Conservation (phyloP, 2,797 vertebrate genomes). For the Menidia menidia region DNA sequence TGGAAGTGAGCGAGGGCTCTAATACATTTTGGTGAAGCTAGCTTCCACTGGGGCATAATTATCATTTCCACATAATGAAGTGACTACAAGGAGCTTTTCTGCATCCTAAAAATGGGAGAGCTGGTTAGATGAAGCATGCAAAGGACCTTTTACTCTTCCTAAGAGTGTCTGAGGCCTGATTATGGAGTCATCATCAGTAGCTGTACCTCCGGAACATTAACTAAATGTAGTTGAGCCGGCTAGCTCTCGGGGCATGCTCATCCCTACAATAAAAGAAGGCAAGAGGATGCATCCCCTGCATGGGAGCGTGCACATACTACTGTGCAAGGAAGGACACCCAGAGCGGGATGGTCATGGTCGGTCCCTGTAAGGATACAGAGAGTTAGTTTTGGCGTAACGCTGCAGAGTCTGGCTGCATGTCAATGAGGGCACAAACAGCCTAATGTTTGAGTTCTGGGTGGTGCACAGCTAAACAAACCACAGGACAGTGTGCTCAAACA, state of each 20-base stretch:
- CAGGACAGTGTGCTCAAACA: constrained; percentile 66
- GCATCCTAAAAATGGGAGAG: constrained; percentile 61
- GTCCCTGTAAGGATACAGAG: constrained; percentile 53
- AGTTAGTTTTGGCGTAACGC: constrained; percentile 67
- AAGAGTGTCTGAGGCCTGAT: constrained; percentile 33
- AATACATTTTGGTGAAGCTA: constrained; percentile 60
- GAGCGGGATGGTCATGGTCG: constrained; percentile 31
- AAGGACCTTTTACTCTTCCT: constrained; percentile 49
- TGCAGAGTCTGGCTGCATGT: constrained; percentile 51
- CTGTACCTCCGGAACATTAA: constrained; percentile 15
- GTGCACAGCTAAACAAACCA: constrained; percentile 66
- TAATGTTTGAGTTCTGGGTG: constrained; percentile 71
- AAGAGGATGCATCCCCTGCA: constrained; percentile 16
- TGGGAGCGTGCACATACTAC: constrained; percentile 6
- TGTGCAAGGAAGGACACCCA: constrained; percentile 47
- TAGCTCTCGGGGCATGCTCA: constrained; percentile 1
- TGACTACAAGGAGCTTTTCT: constrained; percentile 70
- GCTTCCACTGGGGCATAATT: constrained; percentile 75
- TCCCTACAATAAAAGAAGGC: constrained; percentile 33
- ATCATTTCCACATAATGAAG: constrained; percentile 77
- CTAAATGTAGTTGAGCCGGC: constrained; percentile 24
- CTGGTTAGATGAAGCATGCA: constrained; percentile 34
- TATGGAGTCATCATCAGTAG: constrained; percentile 24
- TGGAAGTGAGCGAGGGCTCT: constrained; percentile 65
- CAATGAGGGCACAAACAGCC: constrained; percentile 64